phyloP scores from a whole-genome alignment of 2,888 invertebrate species.

The Eupithecia centaureata region DNA sequence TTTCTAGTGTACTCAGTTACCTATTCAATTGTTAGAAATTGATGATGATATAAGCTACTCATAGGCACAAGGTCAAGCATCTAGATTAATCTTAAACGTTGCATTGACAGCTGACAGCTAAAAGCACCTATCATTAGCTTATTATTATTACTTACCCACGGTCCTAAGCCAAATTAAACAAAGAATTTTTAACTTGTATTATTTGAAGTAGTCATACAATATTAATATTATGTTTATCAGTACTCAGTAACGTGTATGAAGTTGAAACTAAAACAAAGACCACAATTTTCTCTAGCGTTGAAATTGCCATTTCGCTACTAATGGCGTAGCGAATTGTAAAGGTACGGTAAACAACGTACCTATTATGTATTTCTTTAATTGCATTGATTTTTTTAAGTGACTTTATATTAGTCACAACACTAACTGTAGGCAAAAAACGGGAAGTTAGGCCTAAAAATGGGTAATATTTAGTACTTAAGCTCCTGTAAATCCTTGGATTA shows the following conservation, averaged over 20 bases:
- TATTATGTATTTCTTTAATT: neutral
- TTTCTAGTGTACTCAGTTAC: neutral
- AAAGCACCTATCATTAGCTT: neutral
- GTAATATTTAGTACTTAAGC: neutral
- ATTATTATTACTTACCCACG: neutral
- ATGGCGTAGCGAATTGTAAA: constrained; percentile 36
- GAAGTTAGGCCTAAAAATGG: neutral
- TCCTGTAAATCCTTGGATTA: neutral
- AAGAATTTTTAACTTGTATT: neutral
- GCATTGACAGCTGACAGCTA: neutral
- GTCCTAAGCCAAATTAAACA: neutral
- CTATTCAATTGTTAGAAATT: constrained; percentile 27
- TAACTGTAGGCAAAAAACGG: neutral
- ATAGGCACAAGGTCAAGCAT: neutral
- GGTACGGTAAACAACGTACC: constrained; percentile 1
- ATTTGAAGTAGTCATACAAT: neutral
- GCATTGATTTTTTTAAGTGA: neutral
- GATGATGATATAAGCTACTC: neutral
- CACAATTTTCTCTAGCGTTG: constrained; percentile 26
- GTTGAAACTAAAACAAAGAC: constrained; percentile 27
- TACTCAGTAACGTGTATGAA: constrained; percentile 24
- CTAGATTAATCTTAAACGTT: neutral
- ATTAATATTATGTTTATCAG: neutral
- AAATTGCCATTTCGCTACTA: constrained; percentile 33
- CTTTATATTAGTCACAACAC: neutral